Percentiles rank a stretch among this genome's conserved stretches.
Conservation (phyloP, 2,113 vertebrate genomes). For the Megaceryle maxima region DNA sequence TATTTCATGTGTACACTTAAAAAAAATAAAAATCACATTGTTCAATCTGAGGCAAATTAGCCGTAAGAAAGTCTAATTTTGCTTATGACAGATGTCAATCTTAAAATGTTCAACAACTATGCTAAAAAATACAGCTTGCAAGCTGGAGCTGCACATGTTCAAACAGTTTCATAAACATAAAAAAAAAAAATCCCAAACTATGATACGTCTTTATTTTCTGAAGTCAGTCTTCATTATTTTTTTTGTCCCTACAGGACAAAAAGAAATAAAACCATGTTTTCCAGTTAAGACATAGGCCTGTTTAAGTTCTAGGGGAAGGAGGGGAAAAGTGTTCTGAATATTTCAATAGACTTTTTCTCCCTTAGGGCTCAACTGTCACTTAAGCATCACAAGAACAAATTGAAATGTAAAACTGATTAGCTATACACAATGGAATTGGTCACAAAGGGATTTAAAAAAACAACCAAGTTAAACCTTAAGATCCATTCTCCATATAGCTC, state of each 20-base stretch:
- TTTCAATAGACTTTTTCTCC: conserved; percentile 57
- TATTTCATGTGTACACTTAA: conserved; percentile 61
- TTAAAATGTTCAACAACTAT: conserved; percentile 57
- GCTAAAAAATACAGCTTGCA: conserved; percentile 54
- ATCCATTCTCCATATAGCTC: conserved; percentile 76
- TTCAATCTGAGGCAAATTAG: conserved; percentile 61
- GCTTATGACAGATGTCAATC: conserved; percentile 31
- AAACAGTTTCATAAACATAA: conserved; percentile 35
- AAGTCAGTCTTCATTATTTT: conserved; percentile 50
- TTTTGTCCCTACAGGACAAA: conserved; percentile 38
- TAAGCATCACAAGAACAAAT: conserved; percentile 67
- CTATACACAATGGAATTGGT: conserved; percentile 80
- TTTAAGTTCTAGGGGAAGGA: conserved; percentile 63
- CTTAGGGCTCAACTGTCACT: conserved; percentile 58
- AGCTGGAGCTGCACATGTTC: conserved; percentile 59
- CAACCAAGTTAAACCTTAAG: conserved; percentile 47
- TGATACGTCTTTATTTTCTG: conserved; percentile 44
- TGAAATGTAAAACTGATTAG: conserved; percentile 73
- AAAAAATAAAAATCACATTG: conserved; percentile 55
- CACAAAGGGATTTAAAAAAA: conserved; percentile 66
- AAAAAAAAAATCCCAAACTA: conserved; percentile 18
- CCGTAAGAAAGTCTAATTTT: conserved; percentile 58
- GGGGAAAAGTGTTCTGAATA: conserved; percentile 45
- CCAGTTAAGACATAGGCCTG: conserved; percentile 65
- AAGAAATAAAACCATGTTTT: background rate